Base-by-base conservation (phyloP, 2,888 invertebrate genomes). In the Agonum fuliginosum region DNA sequence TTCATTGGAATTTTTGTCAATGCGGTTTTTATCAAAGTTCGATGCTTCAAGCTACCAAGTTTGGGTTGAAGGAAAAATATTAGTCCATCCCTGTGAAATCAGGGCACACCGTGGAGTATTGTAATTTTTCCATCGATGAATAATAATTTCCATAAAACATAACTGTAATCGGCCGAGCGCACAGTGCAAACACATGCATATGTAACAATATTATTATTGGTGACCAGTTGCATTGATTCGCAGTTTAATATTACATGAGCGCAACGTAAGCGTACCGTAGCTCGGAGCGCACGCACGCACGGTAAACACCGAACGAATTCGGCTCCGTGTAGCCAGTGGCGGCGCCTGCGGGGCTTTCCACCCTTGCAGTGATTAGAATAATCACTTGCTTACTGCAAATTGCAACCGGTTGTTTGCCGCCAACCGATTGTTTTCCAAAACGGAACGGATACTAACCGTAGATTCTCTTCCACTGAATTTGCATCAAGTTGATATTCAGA, bases 151-250 rank as follows among this genome's bases (percentile, higher is more conserved):
- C 77, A 77, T 77, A 77, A 77, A 77, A 77, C 70, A 77, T 70
- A 70, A 77, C 70, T 54, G 54, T 58, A 77, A 70, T 70, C 77
- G 77, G 77, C 67, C 19, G 70, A 77, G 37, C 41, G 70, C 51
- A 54, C 58, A 24, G 70, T 77, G 43, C 43, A 70, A 77, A 77
- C 77, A 77, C 70, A 77, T 77, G 70, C 77, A 77, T 70, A 70
- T 77, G 77, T 70, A 77, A 77, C 77, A 77, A 58, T 77, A 75
- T 75, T 75, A 69, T 77, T 77, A 77, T 77, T 70, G 77, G 77
- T 77, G 70, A 70, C 69, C 77, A 77, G 77, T 77, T 77, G 77
- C 77, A 77, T 77, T 77, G 77, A 77, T 77, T 77, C 77, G 54
- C 70, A 77, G 58, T 77, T 77, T 77, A 77, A 77, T 77, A 77